Evolutionary conservation across 2,797 vertebrate species (phyloP).

Genomic region (Mormyrops attenuatus): DNA sequence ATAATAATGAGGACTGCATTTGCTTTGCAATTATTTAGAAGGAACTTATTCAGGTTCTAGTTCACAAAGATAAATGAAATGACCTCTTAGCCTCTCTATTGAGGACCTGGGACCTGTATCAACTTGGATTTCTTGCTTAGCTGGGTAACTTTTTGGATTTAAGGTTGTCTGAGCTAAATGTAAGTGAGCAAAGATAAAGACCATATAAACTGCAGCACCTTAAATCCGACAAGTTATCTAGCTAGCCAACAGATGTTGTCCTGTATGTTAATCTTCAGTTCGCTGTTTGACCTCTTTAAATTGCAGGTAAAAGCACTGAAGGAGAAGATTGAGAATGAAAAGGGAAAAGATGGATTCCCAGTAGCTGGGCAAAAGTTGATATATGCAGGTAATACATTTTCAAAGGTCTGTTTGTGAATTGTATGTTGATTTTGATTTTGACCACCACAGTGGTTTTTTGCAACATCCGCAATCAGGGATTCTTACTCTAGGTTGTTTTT

Average conservation of each 20-base stretch:
- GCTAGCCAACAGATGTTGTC: neutral
- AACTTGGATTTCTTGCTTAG: neutral
- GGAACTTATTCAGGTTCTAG: neutral
- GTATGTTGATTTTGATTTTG: neutral
- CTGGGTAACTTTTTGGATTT: neutral
- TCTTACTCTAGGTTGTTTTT: neutral
- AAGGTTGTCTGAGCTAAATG: neutral
- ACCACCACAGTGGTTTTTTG: neutral
- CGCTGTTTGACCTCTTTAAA: neutral
- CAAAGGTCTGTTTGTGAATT: neutral
- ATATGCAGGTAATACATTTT: conserved; percentile 77
- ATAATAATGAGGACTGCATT: neutral
- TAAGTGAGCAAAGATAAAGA: neutral
- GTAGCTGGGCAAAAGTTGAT: conserved; percentile 89
- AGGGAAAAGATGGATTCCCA: conserved; percentile 84
- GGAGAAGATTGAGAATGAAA: conserved; percentile 89
- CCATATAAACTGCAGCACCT: neutral
- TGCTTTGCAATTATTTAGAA: neutral
- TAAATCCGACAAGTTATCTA: neutral
- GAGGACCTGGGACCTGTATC: neutral
- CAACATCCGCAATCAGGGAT: neutral
- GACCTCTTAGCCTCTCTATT: neutral
- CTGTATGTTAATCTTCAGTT: neutral
- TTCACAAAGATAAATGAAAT: neutral
- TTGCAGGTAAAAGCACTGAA: conserved; percentile 83